These are phyloP conservation scores for Icerya purchasi DNA, from an alignment of 2,888 invertebrate species.

Conservation along the genomic window DNA sequence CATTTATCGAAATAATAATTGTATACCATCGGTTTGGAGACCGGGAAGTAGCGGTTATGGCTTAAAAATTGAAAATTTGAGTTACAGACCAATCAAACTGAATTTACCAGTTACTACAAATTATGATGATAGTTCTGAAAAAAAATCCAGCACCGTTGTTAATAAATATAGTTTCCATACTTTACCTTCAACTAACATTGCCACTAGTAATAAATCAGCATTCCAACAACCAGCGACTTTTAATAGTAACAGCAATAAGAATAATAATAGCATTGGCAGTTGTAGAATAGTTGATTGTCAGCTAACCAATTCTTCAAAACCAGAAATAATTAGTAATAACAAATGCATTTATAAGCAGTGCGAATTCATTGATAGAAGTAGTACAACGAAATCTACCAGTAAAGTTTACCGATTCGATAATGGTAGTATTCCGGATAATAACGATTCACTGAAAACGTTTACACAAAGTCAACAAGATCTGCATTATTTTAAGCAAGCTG, in stretches of 20 bases:
- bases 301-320: no score
- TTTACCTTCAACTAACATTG: neutral
- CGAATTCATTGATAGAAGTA: neutral
- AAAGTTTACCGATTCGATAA: neutral
- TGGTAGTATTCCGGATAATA: neutral
- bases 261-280: neutral
- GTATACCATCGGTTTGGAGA: conserved; percentile 38
- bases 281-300: neutral
- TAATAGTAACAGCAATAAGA: neutral
- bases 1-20: no score
- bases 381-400: neutral
- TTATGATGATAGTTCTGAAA: neutral
- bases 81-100: conserved; percentile 35
- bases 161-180: neutral
- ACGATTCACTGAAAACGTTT: neutral
- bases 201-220: neutral
- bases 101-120: neutral
- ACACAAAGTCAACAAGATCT: neutral
- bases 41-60: conserved; percentile 28
- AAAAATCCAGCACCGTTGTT: neutral
- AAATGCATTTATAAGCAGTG: no score
- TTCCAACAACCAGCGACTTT: neutral
- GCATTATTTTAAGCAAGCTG: neutral
- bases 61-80: conserved; percentile 31
- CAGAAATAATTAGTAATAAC: no score